Evolutionary conservation across 2,888 invertebrate genomes (phyloP).

Genomic region (Metopia argyrocephala): DNA sequence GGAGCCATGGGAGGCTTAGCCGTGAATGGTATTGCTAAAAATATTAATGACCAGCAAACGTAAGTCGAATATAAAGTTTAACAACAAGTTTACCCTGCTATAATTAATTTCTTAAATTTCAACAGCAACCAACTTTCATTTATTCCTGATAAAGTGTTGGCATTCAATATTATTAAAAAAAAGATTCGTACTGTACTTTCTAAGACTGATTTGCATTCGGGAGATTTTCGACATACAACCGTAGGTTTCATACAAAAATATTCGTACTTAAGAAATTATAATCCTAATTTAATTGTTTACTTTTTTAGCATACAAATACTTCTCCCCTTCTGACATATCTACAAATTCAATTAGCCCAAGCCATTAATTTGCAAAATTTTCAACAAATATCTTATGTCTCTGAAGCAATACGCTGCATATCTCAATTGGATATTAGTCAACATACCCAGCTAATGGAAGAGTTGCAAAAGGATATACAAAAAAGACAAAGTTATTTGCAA

Average conservation of each 20-base stretch:
- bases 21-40: conserved; percentile 65
- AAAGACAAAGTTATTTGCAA: conserved; percentile 88
- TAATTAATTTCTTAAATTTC: conserved; percentile 3
- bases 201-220: conserved; percentile 88
- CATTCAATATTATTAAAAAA: conserved; percentile 82
- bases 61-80: not conserved
- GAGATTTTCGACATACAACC: conserved; percentile 81
- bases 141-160: conserved; percentile 71
- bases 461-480: conserved; percentile 87
- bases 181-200: conserved; percentile 94
- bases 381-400: conserved; percentile 88
- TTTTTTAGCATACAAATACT: conserved; percentile 71
- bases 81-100: too few species aligned
- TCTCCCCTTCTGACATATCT: conserved; percentile 83
- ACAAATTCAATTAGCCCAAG: conserved; percentile 88
- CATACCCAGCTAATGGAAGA: conserved; percentile 87
- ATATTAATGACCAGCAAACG: conserved; percentile 17
- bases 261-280: too few species aligned
- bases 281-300: not conserved
- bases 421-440: conserved; percentile 84
- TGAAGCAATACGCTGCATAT: conserved; percentile 89
- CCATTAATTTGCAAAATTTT: conserved; percentile 88
- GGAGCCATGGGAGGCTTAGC: conserved; percentile 40
- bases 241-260: conserved; percentile 72
- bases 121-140: conserved; percentile 43